These are phyloP conservation scores for Euplexia lucipara DNA, from an alignment of 2,888 invertebrate genomes.

Conservation along the genomic window DNA sequence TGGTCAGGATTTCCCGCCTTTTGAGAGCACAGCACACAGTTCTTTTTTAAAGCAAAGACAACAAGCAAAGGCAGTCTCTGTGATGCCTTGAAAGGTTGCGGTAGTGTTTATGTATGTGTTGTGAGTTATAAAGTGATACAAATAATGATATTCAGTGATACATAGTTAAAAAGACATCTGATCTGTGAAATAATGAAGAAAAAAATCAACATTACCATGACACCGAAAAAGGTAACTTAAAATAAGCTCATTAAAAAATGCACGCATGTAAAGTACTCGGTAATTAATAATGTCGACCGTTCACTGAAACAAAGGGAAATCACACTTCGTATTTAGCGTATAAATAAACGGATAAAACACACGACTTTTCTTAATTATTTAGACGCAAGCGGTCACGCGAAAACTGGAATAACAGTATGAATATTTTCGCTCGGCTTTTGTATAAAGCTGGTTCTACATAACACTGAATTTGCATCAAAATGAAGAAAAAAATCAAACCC, in stretches of 20 bases:
- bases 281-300: slow-evolving; percentile 23
- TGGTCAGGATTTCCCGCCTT: slow-evolving; percentile 65
- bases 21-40: slow-evolving; percentile 60
- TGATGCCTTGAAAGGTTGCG: slow-evolving; percentile 52
- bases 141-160: slow-evolving; percentile 46
- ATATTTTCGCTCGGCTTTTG: slow-evolving; percentile 38
- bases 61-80: slow-evolving; percentile 58
- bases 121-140: slow-evolving; percentile 26
- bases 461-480: background rate
- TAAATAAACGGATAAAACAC: slow-evolving; percentile 15
- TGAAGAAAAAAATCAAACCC: background rate
- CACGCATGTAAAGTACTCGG: slow-evolving; percentile 8
- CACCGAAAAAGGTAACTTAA: slow-evolving; percentile 70
- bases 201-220: slow-evolving; percentile 71
- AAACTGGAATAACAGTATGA: slow-evolving; percentile 48
- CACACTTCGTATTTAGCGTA: slow-evolving; percentile 28
- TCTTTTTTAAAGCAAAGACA: slow-evolving; percentile 45
- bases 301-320: slow-evolving; percentile 29
- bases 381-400: slow-evolving; percentile 53
- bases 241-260: background rate
- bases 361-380: slow-evolving; percentile 48
- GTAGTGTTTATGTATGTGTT: slow-evolving; percentile 44
- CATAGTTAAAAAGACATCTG: background rate
- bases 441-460: slow-evolving; percentile 40
- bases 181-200: slow-evolving; percentile 69